phyloP scores from a whole-genome alignment of 2,797 vertebrate species.

The Tokudaia muenninki region DNA sequence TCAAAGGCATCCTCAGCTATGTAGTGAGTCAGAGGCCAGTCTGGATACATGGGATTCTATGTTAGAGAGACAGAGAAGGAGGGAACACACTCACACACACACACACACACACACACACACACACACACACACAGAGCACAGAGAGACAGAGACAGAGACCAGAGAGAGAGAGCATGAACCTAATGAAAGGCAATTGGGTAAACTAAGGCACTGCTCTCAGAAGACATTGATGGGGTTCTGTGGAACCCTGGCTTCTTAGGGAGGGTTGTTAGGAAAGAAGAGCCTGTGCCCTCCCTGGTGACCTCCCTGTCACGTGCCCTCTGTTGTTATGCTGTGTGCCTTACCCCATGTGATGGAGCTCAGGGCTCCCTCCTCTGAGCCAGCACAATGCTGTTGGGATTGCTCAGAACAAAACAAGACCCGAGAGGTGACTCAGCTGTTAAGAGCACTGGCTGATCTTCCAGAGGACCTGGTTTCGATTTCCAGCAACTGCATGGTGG shows the following conservation, averaged over 20 bases:
- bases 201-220: background rate
- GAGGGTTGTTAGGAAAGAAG: background rate
- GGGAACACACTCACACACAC: no score
- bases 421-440: background rate
- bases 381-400: background rate
- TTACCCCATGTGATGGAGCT: background rate
- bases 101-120: no score
- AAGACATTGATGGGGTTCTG: background rate
- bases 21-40: background rate
- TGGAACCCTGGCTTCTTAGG: background rate
- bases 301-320: background rate
- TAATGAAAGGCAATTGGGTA: background rate
- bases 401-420: background rate
- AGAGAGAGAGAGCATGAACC: no score
- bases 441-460: background rate
- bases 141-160: background rate
- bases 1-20: background rate
- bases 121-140: background rate
- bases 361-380: background rate
- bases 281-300: background rate
- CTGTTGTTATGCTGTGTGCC: background rate
- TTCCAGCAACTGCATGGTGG: background rate
- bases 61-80: background rate
- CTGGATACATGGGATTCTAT: background rate
- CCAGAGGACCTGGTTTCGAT: background rate